A percentile compares a stretch with the other conserved stretches of the same genome.
phyloP scores from a whole-genome alignment of 2,797 vertebrate species.

The Bradypodion pumilum region DNA sequence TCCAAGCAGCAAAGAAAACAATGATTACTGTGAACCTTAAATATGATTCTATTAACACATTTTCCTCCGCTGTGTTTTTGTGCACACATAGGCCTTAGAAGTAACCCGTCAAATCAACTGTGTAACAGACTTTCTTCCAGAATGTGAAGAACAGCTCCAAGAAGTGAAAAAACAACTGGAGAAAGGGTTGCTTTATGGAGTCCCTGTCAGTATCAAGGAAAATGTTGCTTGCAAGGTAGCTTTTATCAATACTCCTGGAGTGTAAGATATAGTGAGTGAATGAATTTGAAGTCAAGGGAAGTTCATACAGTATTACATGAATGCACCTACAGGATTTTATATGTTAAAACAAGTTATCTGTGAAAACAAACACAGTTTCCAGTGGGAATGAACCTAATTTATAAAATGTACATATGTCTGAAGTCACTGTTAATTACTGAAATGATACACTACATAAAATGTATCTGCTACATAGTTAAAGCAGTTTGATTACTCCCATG shows the following conservation, averaged over 20 bases:
- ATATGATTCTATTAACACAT: accelerated
- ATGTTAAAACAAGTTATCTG: background rate
- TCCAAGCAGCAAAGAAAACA: background rate
- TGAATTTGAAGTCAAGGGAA: background rate
- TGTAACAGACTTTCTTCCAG: conserved; percentile 77
- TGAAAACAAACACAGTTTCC: background rate
- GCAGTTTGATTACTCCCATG: no score
- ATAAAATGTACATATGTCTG: background rate
- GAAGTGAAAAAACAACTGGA: conserved; percentile 57
- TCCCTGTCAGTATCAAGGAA: conserved; percentile 87
- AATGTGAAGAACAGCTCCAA: conserved; percentile 78
- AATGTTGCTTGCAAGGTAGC: conserved; percentile 76
- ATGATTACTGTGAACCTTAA: background rate
- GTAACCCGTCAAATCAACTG: conserved; percentile 80
- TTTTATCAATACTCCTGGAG: background rate
- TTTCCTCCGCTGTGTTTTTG: background rate
- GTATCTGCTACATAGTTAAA: no score
- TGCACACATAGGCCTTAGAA: conserved; percentile 76
- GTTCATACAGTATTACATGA: no score
- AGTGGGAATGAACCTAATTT: background rate
- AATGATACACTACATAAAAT: background rate
- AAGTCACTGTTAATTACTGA: background rate
- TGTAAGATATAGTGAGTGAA: no score
- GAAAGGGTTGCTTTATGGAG: conserved; percentile 81
- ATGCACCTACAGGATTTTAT: no score